phyloP scores from a whole-genome alignment of 2,888 invertebrate species.

The Slavum lentiscoides region DNA sequence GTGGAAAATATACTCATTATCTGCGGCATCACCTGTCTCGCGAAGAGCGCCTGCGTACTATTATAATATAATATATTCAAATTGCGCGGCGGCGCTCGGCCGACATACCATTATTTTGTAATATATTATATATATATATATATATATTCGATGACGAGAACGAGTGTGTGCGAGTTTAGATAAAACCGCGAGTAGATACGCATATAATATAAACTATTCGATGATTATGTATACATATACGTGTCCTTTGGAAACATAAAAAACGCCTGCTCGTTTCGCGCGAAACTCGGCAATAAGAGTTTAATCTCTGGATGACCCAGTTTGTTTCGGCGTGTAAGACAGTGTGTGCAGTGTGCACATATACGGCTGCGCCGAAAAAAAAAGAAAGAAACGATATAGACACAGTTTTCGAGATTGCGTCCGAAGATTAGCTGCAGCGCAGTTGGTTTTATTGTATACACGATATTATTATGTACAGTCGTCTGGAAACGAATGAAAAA shows the following conservation, averaged over 20 bases:
- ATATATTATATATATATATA: background rate
- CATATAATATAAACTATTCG: constrained; percentile 2
- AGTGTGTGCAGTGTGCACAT: too few relatives aligned
- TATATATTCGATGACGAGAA: background rate
- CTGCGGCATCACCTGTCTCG: too few relatives aligned
- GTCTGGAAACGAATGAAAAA: background rate
- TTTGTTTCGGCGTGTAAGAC: background rate
- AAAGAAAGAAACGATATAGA: background rate
- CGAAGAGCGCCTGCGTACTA: too few relatives aligned
- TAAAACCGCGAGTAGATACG: too few relatives aligned
- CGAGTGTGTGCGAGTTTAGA: too few relatives aligned
- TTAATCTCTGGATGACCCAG: constrained; percentile 31
- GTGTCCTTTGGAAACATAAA: constrained; percentile 7
- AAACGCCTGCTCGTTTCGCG: background rate
- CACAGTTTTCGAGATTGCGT: background rate
- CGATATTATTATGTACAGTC: background rate
- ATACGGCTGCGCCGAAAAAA: background rate
- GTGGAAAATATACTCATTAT: background rate
- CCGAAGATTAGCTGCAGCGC: background rate
- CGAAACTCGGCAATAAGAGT: constrained; percentile 23
- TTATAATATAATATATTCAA: too few relatives aligned
- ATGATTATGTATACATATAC: constrained; percentile 4
- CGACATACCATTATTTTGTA: background rate
- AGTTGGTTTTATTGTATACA: background rate
- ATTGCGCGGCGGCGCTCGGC: too few relatives aligned